Evolutionary conservation across 1,140 invertebrate species (phyloP), one percentile per base, ranked within the genome.

Genomic region (Euglossa dilemma): DNA sequence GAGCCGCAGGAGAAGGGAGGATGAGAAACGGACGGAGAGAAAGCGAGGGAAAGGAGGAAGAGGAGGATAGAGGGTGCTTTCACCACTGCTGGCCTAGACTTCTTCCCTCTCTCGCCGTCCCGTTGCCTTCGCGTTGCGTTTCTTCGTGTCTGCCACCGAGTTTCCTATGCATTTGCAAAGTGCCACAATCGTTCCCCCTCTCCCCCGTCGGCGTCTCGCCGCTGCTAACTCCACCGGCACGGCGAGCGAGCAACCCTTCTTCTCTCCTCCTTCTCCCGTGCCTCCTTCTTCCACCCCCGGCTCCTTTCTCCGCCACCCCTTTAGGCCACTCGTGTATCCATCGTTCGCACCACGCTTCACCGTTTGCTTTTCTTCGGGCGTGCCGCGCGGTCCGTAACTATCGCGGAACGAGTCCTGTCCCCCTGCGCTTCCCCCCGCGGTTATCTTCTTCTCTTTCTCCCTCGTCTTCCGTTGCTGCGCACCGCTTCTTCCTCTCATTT

Each of bases 41-140:
- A 57, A 85, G 81, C 18, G 45, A 80, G 70, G 71, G 63, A 59
- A 56, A 18, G 64, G 63, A 56, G 64, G 25, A 8, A n/a, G 77
- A 66, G 57, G 80, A 83, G 67, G 84, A 80, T 56, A 71, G 85
- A 84, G 80, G 85, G 81, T 89, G 87, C 84, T 89, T 89, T 89
- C 87, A 82, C 87, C 87, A 89, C 88, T 70, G 86, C 84, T 89
- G 84, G 84, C 87, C 84, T 89, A 88, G 87, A 89, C 87, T 89
- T 88, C 83, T 77, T 80, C 86, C 67, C 50, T 76, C 79, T 87
- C 84, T 87, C 69, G 25, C 78, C 36, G 47, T 81, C 87, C 50
- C 57, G 67, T 69, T 81, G 74, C 63, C 67, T 71, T 63, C 72
- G 69, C 73, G 75, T 80, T 86, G 61, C 86, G 70, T 86, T 86